Conservation (phyloP, 2,888 invertebrate genomes). For the Mantis religiosa region DNA sequence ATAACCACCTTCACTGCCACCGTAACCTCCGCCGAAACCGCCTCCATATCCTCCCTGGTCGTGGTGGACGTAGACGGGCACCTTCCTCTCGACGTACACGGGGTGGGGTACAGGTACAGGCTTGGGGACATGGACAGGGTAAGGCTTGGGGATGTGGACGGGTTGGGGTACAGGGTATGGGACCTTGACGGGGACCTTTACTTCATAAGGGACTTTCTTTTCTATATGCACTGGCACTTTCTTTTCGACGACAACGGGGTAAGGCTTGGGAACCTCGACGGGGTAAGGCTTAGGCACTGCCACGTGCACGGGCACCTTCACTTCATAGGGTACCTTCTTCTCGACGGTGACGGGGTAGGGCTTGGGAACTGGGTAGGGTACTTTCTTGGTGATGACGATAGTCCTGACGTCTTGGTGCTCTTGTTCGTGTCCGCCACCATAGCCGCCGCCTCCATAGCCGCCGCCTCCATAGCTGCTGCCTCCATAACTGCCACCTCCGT, state of each 20-base stretch:
- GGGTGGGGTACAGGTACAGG: slow-evolving; percentile 4
- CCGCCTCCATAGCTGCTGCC: background rate
- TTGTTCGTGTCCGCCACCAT: background rate
- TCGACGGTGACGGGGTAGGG: slow-evolving; percentile 41
- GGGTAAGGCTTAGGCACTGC: slow-evolving; percentile 69
- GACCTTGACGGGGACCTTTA: slow-evolving; percentile 53
- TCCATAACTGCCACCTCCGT: background rate
- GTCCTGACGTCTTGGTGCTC: slow-evolving; percentile 17
- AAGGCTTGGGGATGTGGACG: background rate
- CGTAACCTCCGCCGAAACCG: background rate
- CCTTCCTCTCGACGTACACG: slow-evolving; percentile 9
- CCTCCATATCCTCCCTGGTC: too few species aligned
- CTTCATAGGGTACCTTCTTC: slow-evolving; percentile 40
- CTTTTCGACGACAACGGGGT: slow-evolving; percentile 34
- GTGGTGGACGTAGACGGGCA: background rate
- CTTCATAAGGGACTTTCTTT: slow-evolving; percentile 23
- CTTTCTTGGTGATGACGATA: slow-evolving; percentile 26
- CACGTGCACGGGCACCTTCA: slow-evolving; percentile 48
- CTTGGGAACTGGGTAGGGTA: slow-evolving; percentile 37
- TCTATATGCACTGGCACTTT: slow-evolving; percentile 46
- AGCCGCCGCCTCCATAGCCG: background rate
- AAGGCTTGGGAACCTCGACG: slow-evolving; percentile 45
- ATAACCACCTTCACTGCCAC: background rate
- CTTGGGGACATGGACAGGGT: slow-evolving; percentile 5
- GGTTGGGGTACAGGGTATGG: slow-evolving; percentile 46